Conservation (phyloP, 2,888 invertebrate species). For the Drosophila siamana region DNA sequence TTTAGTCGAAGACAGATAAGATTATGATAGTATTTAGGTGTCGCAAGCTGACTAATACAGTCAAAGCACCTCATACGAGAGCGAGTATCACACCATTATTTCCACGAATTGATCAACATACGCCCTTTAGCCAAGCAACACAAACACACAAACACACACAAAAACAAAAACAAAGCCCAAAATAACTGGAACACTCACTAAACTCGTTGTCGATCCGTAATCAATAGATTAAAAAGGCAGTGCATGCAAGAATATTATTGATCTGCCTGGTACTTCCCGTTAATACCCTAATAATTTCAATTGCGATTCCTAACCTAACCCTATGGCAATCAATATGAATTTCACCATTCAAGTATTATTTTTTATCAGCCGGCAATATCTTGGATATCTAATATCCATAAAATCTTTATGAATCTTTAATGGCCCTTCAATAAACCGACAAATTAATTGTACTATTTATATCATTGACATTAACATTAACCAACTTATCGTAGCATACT, state of each 20-base stretch:
- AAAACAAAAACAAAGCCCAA: neutral
- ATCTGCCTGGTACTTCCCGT: neutral
- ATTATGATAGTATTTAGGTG: conserved; percentile 52
- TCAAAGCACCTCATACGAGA: neutral
- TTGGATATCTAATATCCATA: conserved; percentile 5
- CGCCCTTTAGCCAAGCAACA: neutral
- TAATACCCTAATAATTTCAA: neutral
- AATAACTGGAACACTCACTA: neutral
- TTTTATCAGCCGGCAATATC: conserved; percentile 15
- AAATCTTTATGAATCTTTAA: neutral
- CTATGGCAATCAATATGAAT: conserved; percentile 15
- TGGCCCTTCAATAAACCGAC: neutral
- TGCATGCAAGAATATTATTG: neutral
- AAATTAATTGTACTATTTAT: conserved; percentile 1
- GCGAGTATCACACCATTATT: conserved; percentile 11
- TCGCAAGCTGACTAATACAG: conserved; percentile 58
- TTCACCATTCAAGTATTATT: conserved; percentile 20
- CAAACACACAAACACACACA: too few relatives aligned
- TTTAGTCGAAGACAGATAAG: conserved; percentile 57
- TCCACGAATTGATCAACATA: conserved; percentile 34
- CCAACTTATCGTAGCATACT: conserved; percentile 39
- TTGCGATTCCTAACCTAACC: neutral
- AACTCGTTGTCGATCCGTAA: neutral
- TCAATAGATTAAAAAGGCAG: neutral
- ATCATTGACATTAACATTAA: neutral